Percentiles rank a stretch among this genome's conserved stretches.
Evolutionary conservation across 2,113 vertebrate species (phyloP).

Genomic region (Passer montanus): DNA sequence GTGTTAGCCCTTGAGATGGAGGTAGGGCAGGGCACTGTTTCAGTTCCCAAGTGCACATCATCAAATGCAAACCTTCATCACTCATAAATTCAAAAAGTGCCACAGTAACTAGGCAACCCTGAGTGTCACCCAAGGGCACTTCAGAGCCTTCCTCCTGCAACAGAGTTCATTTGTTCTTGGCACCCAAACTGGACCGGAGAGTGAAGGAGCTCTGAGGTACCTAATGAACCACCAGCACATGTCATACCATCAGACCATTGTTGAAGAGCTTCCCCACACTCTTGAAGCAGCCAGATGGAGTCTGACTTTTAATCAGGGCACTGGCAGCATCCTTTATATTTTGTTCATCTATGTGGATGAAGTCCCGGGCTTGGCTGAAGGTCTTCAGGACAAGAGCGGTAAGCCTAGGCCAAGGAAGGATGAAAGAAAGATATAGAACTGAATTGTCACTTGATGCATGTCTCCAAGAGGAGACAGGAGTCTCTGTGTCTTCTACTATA

Average conservation of each 20-base stretch:
- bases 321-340: slow-evolving; percentile 61
- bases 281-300: slow-evolving; percentile 68
- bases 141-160: neutral
- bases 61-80: neutral
- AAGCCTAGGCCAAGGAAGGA: slow-evolving; percentile 51
- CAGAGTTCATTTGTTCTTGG: neutral
- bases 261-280: slow-evolving; percentile 73
- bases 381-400: slow-evolving; percentile 76
- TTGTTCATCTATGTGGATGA: slow-evolving; percentile 68
- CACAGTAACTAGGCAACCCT: neutral
- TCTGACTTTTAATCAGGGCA: slow-evolving; percentile 41
- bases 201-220: neutral
- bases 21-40: neutral
- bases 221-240: neutral
- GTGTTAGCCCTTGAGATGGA: neutral
- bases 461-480: neutral
- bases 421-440: neutral
- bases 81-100: neutral
- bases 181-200: neutral
- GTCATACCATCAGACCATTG: slow-evolving; percentile 71
- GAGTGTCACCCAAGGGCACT: neutral
- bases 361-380: slow-evolving; percentile 65
- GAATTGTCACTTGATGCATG: neutral
- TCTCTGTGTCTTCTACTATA: neutral
- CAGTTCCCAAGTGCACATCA: neutral